phyloP scores from a whole-genome alignment of 2,888 invertebrate species.

The Leucania comma region DNA sequence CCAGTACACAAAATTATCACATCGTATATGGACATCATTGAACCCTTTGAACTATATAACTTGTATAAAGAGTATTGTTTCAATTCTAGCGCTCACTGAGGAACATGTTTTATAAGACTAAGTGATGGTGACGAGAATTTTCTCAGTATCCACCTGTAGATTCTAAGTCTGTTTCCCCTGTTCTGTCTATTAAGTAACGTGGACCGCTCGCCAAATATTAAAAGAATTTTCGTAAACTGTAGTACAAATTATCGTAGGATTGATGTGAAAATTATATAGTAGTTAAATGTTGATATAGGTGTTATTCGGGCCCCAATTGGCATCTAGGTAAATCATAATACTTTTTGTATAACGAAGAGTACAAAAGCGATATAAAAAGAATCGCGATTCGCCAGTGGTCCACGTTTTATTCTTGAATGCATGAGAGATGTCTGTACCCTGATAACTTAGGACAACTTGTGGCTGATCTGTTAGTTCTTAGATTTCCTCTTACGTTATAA shows the following conservation, averaged over 20 bases:
- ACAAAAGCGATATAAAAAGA: constrained; percentile 23
- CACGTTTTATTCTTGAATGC: constrained; percentile 75
- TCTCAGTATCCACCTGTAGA: constrained; percentile 83
- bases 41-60: constrained; percentile 63
- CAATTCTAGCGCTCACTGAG: constrained; percentile 89
- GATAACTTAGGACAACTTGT: constrained; percentile 76
- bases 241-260: constrained; percentile 39
- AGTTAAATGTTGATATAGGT: constrained; percentile 42
- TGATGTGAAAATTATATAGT: constrained; percentile 11
- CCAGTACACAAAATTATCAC: constrained; percentile 18
- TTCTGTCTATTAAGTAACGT: constrained; percentile 73
- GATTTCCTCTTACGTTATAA: constrained; percentile 67
- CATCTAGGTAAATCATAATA: constrained; percentile 11
- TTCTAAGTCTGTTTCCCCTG: constrained; percentile 76
- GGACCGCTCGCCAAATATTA: constrained; percentile 72
- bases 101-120: constrained; percentile 81
- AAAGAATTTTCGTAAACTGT: constrained; percentile 21
- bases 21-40: constrained; percentile 48
- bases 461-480: constrained; percentile 80
- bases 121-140: constrained; percentile 86
- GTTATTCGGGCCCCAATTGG: constrained; percentile 32
- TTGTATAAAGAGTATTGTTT: constrained; percentile 77
- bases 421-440: constrained; percentile 81
- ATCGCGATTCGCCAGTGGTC: constrained; percentile 72
- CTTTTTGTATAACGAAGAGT: constrained; percentile 24